Evolutionary conservation across 2,888 invertebrate species (phyloP).

Genomic region (Lathronympha strigana): DNA sequence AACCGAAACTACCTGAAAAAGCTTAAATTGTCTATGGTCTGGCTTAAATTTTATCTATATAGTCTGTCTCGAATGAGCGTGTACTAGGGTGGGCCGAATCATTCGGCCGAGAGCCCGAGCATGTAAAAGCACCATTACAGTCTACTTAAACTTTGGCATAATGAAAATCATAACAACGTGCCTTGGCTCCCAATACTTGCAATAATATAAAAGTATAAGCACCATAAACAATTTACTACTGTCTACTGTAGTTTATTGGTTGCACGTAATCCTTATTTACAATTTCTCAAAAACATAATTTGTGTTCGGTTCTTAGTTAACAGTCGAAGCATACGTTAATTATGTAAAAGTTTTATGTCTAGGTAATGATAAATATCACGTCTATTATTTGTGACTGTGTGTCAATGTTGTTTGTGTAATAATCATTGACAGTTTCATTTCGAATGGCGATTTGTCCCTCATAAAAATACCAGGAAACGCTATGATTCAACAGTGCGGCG

Average conservation of each 20-base stretch:
- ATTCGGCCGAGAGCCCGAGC: no score
- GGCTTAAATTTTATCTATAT: no score
- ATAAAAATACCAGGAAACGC: slow-evolving; percentile 83
- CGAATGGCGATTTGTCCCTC: slow-evolving; percentile 77
- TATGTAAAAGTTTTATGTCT: slow-evolving; percentile 62
- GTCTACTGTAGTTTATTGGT: slow-evolving; percentile 63
- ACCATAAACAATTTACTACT: slow-evolving; percentile 62
- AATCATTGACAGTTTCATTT: slow-evolving; percentile 75
- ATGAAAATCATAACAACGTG: slow-evolving; percentile 21
- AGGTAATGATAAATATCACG: slow-evolving; percentile 61
- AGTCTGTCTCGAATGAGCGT: no score
- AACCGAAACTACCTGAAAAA: no score
- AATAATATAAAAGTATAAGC: slow-evolving; percentile 38
- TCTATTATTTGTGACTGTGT: slow-evolving; percentile 47
- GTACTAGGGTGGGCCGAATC: no score
- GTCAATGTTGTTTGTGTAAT: slow-evolving; percentile 71
- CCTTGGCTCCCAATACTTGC: slow-evolving; percentile 24
- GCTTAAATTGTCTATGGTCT: no score
- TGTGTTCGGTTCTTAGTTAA: slow-evolving; percentile 54
- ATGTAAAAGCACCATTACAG: no score
- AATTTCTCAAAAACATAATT: slow-evolving; percentile 63
- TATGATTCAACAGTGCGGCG: slow-evolving; percentile 77
- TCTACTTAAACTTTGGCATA: slow-evolving; percentile 36
- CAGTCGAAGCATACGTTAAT: slow-evolving; percentile 54
- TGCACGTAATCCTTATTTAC: slow-evolving; percentile 82